phyloP scores from a whole-genome alignment of 2,888 invertebrate genomes.

The Ophion ellenae region DNA sequence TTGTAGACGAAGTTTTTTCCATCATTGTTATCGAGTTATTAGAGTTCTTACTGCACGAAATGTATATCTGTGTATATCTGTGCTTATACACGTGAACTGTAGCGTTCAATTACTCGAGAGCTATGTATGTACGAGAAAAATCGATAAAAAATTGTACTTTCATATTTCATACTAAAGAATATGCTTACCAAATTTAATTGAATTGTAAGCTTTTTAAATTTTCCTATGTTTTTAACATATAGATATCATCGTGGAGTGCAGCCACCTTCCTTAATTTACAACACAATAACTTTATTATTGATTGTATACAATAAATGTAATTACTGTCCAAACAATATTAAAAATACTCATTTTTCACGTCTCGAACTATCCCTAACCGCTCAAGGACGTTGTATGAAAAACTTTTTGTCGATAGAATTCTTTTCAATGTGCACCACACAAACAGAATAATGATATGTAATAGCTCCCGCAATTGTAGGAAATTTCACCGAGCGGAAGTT shows the following conservation, averaged over 20 bases:
- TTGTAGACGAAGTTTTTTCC: neutral
- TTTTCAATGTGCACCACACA: neutral
- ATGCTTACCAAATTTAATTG: neutral
- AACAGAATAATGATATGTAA: neutral
- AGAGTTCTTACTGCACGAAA: neutral
- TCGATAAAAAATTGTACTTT: neutral
- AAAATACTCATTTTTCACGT: too few species aligned
- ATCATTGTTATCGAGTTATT: neutral
- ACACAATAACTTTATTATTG: too few species aligned
- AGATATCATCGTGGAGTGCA: neutral
- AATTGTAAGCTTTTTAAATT: neutral
- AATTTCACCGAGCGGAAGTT: neutral
- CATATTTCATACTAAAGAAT: constrained; percentile 1
- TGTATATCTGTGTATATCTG: constrained; percentile 3
- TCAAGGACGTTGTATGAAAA: neutral
- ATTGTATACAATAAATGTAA: too few species aligned
- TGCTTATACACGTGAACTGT: neutral
- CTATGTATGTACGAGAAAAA: constrained; percentile 1
- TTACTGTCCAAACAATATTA: too few species aligned
- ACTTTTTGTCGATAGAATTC: neutral
- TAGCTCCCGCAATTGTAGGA: neutral
- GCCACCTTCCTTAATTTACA: neutral
- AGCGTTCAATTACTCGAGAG: constrained; percentile 7
- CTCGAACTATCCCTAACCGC: too few species aligned
- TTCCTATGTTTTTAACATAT: neutral